Evolutionary conservation across 2,888 invertebrate genomes (phyloP).

Genomic region (Plagodis pulveraria): DNA sequence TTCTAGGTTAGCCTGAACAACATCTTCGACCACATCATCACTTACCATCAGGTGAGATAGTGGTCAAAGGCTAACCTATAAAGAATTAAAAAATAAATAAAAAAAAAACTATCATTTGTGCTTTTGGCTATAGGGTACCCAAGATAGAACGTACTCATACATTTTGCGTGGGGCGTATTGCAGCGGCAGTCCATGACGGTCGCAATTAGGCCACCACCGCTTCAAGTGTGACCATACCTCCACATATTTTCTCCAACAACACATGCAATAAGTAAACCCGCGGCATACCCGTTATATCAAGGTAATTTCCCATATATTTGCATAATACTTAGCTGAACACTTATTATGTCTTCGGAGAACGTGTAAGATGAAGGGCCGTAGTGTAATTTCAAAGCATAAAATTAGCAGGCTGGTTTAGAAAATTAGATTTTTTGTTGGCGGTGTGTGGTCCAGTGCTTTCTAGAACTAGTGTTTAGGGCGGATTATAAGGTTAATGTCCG

Average conservation of each 20-base stretch:
- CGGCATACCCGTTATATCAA: constrained; percentile 45
- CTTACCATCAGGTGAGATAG: too few relatives aligned
- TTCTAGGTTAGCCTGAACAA: too few relatives aligned
- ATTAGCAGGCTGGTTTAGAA: constrained; percentile 24
- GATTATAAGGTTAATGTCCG: too few relatives aligned
- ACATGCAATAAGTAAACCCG: constrained; percentile 20
- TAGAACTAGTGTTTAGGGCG: neutral
- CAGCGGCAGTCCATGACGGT: too few relatives aligned
- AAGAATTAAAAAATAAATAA: too few relatives aligned
- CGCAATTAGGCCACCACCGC: too few relatives aligned
- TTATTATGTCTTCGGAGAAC: constrained; percentile 31
- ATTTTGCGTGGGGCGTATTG: too few relatives aligned
- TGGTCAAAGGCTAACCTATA: too few relatives aligned
- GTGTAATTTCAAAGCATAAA: constrained; percentile 29
- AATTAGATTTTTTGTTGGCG: constrained; percentile 23
- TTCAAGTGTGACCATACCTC: neutral
- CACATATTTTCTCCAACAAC: constrained; percentile 4
- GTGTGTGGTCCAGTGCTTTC: constrained; percentile 19
- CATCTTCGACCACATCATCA: too few relatives aligned
- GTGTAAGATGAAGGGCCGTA: constrained; percentile 17
- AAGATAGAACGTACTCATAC: too few relatives aligned
- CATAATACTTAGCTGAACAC: constrained; percentile 41
- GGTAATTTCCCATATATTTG: constrained; percentile 48
- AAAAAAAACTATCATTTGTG: too few relatives aligned
- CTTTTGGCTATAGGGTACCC: too few relatives aligned